Evolutionary conservation across 2,888 invertebrate species (phyloP).

Genomic region (Perizoma affinitatum): DNA sequence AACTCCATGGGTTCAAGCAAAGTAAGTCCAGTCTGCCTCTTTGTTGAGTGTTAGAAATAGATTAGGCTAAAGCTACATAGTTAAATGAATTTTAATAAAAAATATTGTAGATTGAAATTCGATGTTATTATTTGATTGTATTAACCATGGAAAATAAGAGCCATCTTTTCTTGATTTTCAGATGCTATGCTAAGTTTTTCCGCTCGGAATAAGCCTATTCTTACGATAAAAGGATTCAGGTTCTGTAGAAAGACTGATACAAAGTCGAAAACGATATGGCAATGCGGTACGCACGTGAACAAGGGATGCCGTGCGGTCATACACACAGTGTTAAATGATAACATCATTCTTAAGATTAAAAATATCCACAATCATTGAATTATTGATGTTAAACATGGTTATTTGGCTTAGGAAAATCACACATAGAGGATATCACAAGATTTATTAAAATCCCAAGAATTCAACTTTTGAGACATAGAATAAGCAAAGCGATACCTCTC

Average conservation of each 20-base stretch:
- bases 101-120: no score
- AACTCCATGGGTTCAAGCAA: no score
- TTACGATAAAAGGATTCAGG: conserved; percentile 14
- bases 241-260: conserved; percentile 13
- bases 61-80: no score
- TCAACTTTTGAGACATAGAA: background rate
- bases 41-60: no score
- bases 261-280: conserved; percentile 11
- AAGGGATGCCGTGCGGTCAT: conserved; percentile 16
- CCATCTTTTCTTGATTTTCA: conserved; percentile 4
- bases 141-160: no score
- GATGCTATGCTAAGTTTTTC: conserved; percentile 11
- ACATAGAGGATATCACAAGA: background rate
- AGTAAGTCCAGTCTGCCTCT: no score
- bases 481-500: no score
- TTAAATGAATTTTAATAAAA: no score
- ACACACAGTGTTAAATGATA: conserved; percentile 10
- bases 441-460: background rate
- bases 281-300: conserved; percentile 6
- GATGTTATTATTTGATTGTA: no score
- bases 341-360: conserved; percentile 3
- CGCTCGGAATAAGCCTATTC: conserved; percentile 15
- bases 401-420: background rate
- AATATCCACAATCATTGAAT: conserved; percentile 19
- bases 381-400: background rate